phyloP scores from a whole-genome alignment of 2,797 vertebrate species.

The Clarias platycephalus region DNA sequence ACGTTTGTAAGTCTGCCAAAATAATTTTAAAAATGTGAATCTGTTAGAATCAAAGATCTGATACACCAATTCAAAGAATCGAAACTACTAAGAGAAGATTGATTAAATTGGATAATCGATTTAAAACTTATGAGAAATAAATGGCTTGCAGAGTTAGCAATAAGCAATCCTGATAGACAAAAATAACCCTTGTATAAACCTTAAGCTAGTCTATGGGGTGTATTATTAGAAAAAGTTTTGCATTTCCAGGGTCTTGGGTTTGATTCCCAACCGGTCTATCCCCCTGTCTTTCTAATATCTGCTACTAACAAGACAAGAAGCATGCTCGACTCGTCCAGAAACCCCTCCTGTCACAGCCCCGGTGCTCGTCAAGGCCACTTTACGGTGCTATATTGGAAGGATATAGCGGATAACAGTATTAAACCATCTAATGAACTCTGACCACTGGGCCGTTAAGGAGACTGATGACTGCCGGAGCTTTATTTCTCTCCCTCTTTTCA shows the following conservation, averaged over 20 bases:
- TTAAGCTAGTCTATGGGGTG: not conserved
- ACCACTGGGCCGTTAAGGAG: conserved; percentile 67
- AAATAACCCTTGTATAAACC: not conserved
- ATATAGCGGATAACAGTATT: conserved; percentile 55
- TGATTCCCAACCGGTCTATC: too few species aligned
- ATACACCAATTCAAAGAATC: too few species aligned
- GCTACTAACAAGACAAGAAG: not conserved
- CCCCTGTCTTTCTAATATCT: not conserved
- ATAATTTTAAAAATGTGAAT: too few species aligned
- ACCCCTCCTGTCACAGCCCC: not conserved
- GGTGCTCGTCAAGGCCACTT: conserved; percentile 37
- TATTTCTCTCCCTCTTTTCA: conserved; percentile 32
- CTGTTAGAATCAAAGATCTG: too few species aligned
- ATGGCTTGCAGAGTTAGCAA: not conserved
- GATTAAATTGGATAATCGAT: too few species aligned
- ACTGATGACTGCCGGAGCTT: conserved; percentile 66
- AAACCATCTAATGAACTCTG: conserved; percentile 73
- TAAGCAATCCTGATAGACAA: not conserved
- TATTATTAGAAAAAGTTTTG: not conserved
- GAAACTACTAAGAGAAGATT: too few species aligned
- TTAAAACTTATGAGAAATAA: not conserved
- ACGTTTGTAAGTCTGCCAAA: too few species aligned
- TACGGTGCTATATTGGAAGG: conserved; percentile 37
- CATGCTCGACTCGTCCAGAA: not conserved
- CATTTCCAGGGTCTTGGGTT: too few species aligned